These are phyloP conservation scores for Zalophus californianus DNA, from an alignment of 2,797 vertebrate genomes.

Conservation along the genomic window DNA sequence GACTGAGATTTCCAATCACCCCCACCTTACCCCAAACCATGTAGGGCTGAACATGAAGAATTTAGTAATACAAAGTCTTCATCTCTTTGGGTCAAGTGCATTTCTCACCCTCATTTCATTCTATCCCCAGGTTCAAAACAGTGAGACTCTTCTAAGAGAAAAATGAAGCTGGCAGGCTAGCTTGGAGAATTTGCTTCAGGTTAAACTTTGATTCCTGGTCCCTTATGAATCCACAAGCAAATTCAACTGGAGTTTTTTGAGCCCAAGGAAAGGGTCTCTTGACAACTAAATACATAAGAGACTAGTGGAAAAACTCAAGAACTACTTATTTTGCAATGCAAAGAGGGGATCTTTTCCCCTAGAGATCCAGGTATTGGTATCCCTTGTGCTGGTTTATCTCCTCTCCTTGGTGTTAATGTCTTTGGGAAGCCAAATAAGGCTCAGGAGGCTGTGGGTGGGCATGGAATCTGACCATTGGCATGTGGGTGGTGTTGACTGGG, in stretches of 20 bases:
- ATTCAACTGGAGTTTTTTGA: background rate
- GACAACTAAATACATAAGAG: background rate
- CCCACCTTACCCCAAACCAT: accelerated
- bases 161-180: background rate
- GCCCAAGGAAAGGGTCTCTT: background rate
- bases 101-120: background rate
- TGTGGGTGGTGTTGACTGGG: background rate
- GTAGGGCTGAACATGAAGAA: background rate
- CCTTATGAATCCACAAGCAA: background rate
- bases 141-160: background rate
- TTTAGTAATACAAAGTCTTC: background rate
- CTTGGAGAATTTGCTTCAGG: background rate
- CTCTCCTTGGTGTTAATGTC: background rate
- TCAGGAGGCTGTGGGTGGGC: background rate
- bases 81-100: too few relatives aligned
- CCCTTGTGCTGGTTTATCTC: too few relatives aligned
- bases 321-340: background rate
- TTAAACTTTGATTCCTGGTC: background rate
- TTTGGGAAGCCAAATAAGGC: background rate
- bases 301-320: background rate
- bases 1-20: background rate
- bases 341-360: background rate
- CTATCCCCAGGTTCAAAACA: background rate
- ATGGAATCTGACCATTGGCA: background rate
- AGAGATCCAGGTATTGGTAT: background rate